phyloP scores from a whole-genome alignment of 1,140 invertebrate species.

The Drosophila neocordata region DNA sequence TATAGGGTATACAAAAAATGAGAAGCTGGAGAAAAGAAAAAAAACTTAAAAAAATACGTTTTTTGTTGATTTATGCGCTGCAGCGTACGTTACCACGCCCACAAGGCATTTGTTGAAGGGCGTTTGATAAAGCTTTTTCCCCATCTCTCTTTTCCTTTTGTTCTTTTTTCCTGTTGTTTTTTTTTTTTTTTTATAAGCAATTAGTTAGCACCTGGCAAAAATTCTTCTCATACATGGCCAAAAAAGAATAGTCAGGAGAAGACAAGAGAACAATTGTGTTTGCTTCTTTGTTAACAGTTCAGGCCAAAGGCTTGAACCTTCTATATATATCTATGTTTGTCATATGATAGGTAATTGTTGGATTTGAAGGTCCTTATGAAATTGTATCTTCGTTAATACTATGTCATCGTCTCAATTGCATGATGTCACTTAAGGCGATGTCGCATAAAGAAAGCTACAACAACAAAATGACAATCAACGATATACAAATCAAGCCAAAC shows the following conservation, averaged over 20 bases:
- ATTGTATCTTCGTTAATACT: constrained; percentile 15
- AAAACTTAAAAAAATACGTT: no score
- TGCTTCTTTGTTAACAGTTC: constrained; percentile 37
- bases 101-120: not conserved
- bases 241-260: not conserved
- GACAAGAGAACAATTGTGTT: not conserved
- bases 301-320: constrained; percentile 39
- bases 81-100: constrained; percentile 1
- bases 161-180: constrained; percentile 21
- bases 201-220: constrained; percentile 21
- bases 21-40: not conserved
- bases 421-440: constrained; percentile 61
- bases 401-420: constrained; percentile 57
- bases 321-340: constrained; percentile 22
- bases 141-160: constrained; percentile 25
- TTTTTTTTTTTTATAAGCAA: constrained; percentile 19
- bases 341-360: constrained; percentile 23
- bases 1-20: constrained; percentile 11
- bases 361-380: constrained; percentile 13
- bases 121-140: not conserved
- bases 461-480: constrained; percentile 46
- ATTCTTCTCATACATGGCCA: constrained; percentile 9
- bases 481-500: constrained; percentile 44
- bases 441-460: constrained; percentile 33
- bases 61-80: constrained; percentile 9